These are phyloP conservation scores for Poeciliopsis gracilis DNA, from an alignment of 2,797 vertebrate species.

Conservation along the genomic window DNA sequence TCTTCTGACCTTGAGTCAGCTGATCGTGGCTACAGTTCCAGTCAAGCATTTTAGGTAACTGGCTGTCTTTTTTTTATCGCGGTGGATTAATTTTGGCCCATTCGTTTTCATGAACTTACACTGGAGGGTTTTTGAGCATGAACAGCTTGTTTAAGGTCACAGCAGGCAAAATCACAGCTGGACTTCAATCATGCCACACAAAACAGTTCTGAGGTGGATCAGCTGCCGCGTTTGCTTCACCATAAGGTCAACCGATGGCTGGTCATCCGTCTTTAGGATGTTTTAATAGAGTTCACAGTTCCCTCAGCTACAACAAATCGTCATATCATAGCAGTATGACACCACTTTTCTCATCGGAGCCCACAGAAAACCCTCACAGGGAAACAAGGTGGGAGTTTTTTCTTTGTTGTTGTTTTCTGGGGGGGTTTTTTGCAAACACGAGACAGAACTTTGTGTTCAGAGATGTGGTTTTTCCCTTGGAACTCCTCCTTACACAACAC, in stretches of 20 bases:
- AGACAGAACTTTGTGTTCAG: not conserved
- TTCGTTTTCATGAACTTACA: not conserved
- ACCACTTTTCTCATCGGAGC: not conserved
- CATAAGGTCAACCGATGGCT: not conserved
- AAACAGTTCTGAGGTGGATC: not conserved
- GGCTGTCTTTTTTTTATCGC: not conserved
- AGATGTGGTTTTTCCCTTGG: not conserved
- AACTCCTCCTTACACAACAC: not conserved
- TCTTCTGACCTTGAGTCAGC: not conserved
- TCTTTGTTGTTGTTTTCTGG: not conserved
- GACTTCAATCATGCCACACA: not conserved
- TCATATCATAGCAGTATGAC: not conserved
- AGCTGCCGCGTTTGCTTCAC: not conserved
- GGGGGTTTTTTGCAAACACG: not conserved
- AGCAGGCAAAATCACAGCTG: not conserved
- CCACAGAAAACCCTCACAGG: not conserved
- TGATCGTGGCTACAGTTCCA: not conserved
- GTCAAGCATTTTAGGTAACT: not conserved
- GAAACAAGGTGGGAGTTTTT: not conserved
- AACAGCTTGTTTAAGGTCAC: not conserved
- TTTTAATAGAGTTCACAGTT: not conserved
- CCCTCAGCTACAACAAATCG: too few relatives aligned
- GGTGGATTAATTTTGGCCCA: not conserved
- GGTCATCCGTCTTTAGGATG: not conserved
- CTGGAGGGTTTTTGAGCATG: not conserved